Evolutionary conservation across 2,888 invertebrate species (phyloP).

Genomic region (Trichogramma evanescens): DNA sequence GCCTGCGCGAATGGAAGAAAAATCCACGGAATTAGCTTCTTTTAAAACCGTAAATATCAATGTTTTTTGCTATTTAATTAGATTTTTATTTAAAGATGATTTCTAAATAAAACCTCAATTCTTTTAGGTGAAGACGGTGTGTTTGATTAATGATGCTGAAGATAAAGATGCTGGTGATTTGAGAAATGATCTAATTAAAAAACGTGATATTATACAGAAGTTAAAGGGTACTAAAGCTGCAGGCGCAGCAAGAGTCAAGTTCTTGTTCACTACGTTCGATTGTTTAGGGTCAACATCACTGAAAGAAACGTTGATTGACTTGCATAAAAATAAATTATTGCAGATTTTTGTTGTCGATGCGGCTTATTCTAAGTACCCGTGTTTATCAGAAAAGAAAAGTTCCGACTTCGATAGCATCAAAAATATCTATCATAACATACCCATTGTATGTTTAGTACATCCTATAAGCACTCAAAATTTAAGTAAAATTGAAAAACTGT

Average conservation of each 20-base stretch:
- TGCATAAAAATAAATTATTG: constrained; percentile 5
- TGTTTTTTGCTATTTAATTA: not conserved
- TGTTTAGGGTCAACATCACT: constrained; percentile 1
- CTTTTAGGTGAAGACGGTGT: not conserved
- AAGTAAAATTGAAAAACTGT: not conserved
- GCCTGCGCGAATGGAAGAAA: not conserved
- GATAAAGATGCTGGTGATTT: not conserved
- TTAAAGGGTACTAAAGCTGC: not conserved
- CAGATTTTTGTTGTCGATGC: constrained; percentile 10
- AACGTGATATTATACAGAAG: constrained; percentile 7
- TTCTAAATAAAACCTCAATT: too few species aligned
- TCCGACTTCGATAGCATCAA: not conserved
- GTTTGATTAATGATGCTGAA: not conserved
- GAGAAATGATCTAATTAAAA: constrained; percentile 8
- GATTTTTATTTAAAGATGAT: not conserved
- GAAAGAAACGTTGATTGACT: not conserved
- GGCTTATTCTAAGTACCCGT: not conserved
- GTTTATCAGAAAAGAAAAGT: not conserved
- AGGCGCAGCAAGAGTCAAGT: constrained; percentile 1
- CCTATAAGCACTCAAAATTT: constrained; percentile 1
- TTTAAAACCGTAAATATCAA: constrained; percentile 7
- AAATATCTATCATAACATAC: not conserved
- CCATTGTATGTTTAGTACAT: constrained; percentile 2
- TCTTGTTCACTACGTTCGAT: constrained; percentile 6
- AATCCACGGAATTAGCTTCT: constrained; percentile 3